phyloP scores from a whole-genome alignment of 2,113 vertebrate genomes.

The Sclerurus mexicanus region DNA sequence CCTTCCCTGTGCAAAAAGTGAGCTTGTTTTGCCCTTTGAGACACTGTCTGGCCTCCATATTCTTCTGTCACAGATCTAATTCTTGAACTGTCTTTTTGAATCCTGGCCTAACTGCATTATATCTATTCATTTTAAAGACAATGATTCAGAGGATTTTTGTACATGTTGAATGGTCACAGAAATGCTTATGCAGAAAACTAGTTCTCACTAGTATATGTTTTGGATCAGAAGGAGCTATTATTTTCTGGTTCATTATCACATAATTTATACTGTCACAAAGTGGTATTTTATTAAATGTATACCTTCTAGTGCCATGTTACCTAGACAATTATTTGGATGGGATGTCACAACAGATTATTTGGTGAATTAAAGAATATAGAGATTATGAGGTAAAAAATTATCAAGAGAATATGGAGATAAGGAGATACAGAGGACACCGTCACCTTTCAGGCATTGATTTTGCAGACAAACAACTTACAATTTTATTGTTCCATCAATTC shows the following conservation, averaged over 20 bases:
- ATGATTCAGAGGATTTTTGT: not conserved
- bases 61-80: not conserved
- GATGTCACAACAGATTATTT: not conserved
- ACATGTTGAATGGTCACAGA: not conserved
- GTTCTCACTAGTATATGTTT: not conserved
- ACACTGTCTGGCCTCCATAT: not conserved
- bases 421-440: not conserved
- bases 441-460: not conserved
- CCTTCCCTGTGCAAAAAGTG: not conserved
- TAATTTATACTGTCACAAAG: not conserved
- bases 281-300: not conserved
- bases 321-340: not conserved
- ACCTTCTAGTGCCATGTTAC: not conserved
- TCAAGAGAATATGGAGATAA: not conserved
- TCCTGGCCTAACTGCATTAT: not conserved
- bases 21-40: not conserved
- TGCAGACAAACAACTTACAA: not conserved
- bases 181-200: not conserved
- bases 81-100: not conserved
- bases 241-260: not conserved
- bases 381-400: not conserved
- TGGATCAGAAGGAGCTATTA: not conserved
- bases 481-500: not conserved
- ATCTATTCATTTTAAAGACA: not conserved
- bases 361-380: not conserved